Evolutionary conservation across 2,888 invertebrate species (phyloP), one percentile per base, ranked within the genome.

Genomic region (Xylocampa areola): DNA sequence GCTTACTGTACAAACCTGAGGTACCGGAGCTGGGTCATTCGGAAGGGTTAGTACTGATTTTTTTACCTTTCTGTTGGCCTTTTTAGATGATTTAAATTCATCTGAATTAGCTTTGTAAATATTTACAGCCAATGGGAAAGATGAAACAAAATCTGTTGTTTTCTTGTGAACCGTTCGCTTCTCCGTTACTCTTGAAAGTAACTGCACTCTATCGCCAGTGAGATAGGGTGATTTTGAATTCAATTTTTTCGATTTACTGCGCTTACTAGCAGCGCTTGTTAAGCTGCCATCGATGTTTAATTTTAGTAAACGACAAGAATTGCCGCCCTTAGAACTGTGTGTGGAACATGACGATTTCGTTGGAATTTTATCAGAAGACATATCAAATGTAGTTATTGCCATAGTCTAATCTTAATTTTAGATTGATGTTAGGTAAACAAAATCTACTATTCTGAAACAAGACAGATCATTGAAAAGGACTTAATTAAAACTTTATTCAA

Each of bases 71-170:
- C 80, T 88, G 36, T 61, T 82, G 4, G 36, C 57, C 47, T 69
- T 79, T 72, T 84, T 89, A 10, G 62, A 43, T 5, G 71, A 41
- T 63, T 85, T 89, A 32, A 89, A 86, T 62, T 92, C 90, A 62
- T 87, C 90, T 6, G 92, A 93, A 73, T 79, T 91, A n/a, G 89
- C 84, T 81, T 87, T 92, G 61, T 90, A 92, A 27, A 92, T 75
- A 44, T 85, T 86, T 21, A 76, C 79, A 35, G 88, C 87, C 53
- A 88, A 63, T 8, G 90, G 86, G 65, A 86, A 87, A 4, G 90
- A 89, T 4, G 90, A 87, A 2, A 78, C 52, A 5, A 84, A 66
- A 32, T 85, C 81, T 4, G 79, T 59, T 7, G 74, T 71, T 64
- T 82, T 84, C 65, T 87, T 88, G 8, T 83, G 82, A 23, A 83